Evolutionary conservation across 1,140 invertebrate genomes (phyloP).

Genomic region (Whitmania pigra): DNA sequence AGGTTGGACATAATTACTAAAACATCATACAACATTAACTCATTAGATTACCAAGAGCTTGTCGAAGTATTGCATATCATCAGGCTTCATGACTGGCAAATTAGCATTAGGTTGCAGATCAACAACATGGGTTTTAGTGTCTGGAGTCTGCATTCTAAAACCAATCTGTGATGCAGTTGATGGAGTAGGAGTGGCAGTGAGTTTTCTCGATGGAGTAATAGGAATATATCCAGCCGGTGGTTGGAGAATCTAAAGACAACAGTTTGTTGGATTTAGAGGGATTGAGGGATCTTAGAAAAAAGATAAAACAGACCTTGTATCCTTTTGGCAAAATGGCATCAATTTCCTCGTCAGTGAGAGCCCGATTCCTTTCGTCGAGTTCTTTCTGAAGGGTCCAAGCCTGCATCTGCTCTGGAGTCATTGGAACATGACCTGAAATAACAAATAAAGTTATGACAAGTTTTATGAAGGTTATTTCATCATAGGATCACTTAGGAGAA

Average conservation of each 20-base stretch:
- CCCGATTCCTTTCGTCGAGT: conserved; percentile 92
- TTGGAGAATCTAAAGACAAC: conserved; percentile 50
- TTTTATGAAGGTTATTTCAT: no score
- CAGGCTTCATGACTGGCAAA: conserved; percentile 95
- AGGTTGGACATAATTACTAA: background rate
- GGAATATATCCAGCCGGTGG: conserved; percentile 92
- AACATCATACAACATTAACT: background rate
- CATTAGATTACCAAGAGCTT: conserved; percentile 59
- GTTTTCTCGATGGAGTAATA: conserved; percentile 88
- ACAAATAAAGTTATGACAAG: background rate
- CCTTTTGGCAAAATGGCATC: conserved; percentile 93
- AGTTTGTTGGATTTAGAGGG: background rate
- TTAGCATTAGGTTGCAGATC: conserved; percentile 94
- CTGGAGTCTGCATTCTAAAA: conserved; percentile 69
- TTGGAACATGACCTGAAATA: conserved; percentile 67
- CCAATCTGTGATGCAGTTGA: conserved; percentile 75
- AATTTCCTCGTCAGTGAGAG: conserved; percentile 88
- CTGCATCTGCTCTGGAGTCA: conserved; percentile 97
- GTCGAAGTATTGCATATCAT: conserved; percentile 99
- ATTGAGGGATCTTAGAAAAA: background rate
- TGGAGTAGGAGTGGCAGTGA: conserved; percentile 94
- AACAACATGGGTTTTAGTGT: conserved; percentile 62
- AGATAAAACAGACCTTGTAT: conserved; percentile 65
- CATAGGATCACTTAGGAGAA: background rate
- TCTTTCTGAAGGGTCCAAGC: conserved; percentile 97